Evolutionary conservation across 2,888 invertebrate genomes (phyloP), one percentile per base, ranked within the genome.

Genomic region (Pristionchus japonicus): DNA sequence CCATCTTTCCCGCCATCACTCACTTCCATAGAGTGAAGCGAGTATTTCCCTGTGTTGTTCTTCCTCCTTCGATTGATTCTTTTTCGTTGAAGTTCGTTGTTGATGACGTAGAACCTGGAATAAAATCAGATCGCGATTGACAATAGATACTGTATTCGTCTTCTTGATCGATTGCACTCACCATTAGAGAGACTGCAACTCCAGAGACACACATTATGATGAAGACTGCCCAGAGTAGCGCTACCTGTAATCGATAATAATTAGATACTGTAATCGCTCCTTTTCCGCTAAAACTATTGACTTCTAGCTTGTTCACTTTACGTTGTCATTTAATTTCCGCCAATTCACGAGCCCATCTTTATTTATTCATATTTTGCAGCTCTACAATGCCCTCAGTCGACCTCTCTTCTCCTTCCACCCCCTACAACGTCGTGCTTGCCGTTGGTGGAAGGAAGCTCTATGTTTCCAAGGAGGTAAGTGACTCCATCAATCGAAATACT

Each of bases 21-120:
- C 23, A 86, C 86, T 47, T 86, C 70, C 86, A 27, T 86, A 86
- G 9, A 86, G 67, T 27, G 70, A n/a, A 49, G n/a, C 86, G 15
- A 86, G 23, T 11, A 86, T 86, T 70, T 86, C 70, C 49, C 70
- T 43, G 49, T 86, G 67, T 15, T 70, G 67, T 70, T 86, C 86
- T 49, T 49, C 47, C n/a, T 86, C 86, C 47, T 70, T 86, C 49
- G 49, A 17, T n/a, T 67, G 31, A 70, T 85, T 85, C 85, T 85
- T 85, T 70, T 86, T 86, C 13, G 6, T 4, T 15, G 86, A 43
- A 6, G 86, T 31, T 23, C 86, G 47, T 17, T 70, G 86, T 34
- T 86, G 86, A 70, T 86, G 86, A 17, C 86, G 86, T 15, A 86
- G 49, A 3, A 70, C 70, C 86, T 86, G 82, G 27, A 40, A 34